Percentiles rank a stretch among this genome's conserved stretches.
These are phyloP conservation scores for Acanthurus leucopareius DNA, from an alignment of 2,797 vertebrate species.

Conservation along the genomic window DNA sequence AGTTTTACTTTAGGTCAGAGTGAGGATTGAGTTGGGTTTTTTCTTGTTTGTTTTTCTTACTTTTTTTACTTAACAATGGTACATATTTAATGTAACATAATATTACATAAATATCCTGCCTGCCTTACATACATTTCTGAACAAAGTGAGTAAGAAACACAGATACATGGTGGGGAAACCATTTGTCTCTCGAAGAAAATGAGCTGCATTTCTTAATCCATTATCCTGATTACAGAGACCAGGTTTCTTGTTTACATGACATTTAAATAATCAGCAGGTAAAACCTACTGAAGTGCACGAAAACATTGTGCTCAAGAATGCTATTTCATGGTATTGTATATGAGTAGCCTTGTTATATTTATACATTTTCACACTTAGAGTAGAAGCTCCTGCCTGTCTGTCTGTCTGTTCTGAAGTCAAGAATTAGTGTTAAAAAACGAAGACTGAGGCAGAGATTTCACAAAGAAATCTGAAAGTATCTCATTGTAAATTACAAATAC, in stretches of 20 bases:
- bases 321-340: neutral
- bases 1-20: neutral
- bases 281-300: neutral
- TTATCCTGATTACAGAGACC: neutral
- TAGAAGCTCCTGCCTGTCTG: too few species aligned
- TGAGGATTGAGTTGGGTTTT: neutral
- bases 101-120: too few species aligned
- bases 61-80: too few species aligned
- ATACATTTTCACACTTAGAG: neutral
- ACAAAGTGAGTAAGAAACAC: too few species aligned
- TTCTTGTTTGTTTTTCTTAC: neutral
- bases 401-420: too few species aligned
- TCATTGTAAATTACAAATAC: too few species aligned
- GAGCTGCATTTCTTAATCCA: neutral
- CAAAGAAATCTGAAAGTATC: too few species aligned
- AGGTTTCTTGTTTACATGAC: neutral
- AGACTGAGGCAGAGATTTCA: too few species aligned
- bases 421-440: too few species aligned
- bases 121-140: too few species aligned
- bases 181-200: too few species aligned
- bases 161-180: neutral
- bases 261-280: neutral
- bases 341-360: neutral
- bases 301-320: neutral
- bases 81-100: too few species aligned